A percentile compares a stretch with the other conserved stretches of the same genome.
These are phyloP conservation scores for Phrynosoma platyrhinos DNA, from an alignment of 2,113 vertebrate genomes.

Conservation along the genomic window DNA sequence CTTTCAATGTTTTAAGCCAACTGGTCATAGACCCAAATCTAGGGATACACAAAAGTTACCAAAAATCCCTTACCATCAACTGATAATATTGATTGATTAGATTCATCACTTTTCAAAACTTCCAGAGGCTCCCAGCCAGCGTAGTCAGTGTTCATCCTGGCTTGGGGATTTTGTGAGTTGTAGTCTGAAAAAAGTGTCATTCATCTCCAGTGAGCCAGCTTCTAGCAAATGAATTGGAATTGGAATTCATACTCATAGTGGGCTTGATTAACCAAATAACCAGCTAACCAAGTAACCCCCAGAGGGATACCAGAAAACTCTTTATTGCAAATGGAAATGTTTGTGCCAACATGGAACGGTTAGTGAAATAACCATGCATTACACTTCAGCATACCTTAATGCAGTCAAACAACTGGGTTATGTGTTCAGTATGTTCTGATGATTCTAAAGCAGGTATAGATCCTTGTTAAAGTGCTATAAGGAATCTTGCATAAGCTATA, in stretches of 20 bases:
- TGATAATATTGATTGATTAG: too few relatives aligned
- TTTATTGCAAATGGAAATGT: too few relatives aligned
- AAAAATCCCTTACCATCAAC: too few relatives aligned
- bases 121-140: background rate
- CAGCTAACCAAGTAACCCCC: background rate
- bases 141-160: too few relatives aligned
- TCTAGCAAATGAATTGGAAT: background rate
- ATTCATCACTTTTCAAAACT: background rate
- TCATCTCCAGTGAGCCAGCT: background rate
- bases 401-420: background rate
- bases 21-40: background rate
- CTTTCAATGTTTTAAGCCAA: background rate
- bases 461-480: background rate
- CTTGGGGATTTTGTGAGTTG: too few relatives aligned
- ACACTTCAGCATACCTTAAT: background rate
- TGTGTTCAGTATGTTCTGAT: background rate
- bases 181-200: background rate
- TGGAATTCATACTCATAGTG: background rate
- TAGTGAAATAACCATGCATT: background rate
- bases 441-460: background rate
- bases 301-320: background rate
- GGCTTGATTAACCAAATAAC: background rate
- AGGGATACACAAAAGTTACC: background rate
- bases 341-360: background rate
- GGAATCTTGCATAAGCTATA: background rate